These are phyloP conservation scores for Echinometra lucunter DNA, from an alignment of 53 echinoderm and acorn worm species.

Conservation along the genomic window DNA sequence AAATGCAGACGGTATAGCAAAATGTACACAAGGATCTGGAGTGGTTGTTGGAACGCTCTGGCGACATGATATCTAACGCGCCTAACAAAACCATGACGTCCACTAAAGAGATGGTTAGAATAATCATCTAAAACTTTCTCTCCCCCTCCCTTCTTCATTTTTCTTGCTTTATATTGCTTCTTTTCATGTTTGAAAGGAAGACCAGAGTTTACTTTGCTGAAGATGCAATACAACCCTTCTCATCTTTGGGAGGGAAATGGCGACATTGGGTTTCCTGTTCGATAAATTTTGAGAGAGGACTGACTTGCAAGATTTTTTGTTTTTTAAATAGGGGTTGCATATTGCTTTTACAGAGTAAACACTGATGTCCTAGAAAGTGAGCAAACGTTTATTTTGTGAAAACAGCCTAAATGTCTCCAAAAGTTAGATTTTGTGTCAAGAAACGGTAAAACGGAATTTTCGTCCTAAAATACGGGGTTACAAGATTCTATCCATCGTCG, in stretches of 20 bases:
- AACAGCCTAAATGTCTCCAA: not conserved
- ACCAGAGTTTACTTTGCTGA: not conserved
- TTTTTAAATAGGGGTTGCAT: not conserved
- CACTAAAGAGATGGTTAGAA: not conserved
- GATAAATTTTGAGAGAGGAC: not conserved
- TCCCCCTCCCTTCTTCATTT: not conserved
- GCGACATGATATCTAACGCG: constrained; percentile 5
- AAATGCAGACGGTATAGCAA: not conserved
- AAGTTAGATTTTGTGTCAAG: not conserved
- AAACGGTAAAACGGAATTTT: not conserved
- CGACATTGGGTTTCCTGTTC: constrained; percentile 27
- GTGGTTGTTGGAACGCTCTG: not conserved
- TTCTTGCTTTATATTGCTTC: not conserved
- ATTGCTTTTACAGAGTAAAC: not conserved
- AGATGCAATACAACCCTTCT: not conserved
- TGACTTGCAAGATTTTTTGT: not conserved
- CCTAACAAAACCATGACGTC: constrained; percentile 19
- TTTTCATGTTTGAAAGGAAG: not conserved
- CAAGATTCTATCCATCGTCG: too few species aligned
- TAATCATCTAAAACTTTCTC: not conserved
- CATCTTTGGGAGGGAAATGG: not conserved
- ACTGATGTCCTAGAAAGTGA: not conserved
- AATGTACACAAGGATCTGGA: not conserved
- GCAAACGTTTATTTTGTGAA: not conserved
- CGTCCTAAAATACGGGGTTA: too few species aligned